phyloP scores from a whole-genome alignment of 2,888 invertebrate species.

The Sarcophaga rosellei region DNA sequence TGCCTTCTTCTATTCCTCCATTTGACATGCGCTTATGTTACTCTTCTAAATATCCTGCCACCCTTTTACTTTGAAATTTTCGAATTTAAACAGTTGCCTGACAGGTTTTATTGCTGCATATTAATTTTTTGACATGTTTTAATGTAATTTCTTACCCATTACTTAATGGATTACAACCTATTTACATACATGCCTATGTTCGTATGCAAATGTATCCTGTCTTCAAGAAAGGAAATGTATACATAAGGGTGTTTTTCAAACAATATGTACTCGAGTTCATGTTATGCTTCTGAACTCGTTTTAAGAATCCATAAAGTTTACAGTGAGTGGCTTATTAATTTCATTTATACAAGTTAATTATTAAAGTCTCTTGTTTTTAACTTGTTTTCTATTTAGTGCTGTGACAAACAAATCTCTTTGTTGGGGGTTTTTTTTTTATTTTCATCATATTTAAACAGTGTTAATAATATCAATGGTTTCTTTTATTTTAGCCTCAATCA shows the following conservation, averaged over 20 bases:
- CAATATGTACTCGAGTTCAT: too few species aligned
- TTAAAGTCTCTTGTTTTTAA: neutral
- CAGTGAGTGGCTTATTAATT: too few species aligned
- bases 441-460: neutral
- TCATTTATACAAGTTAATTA: too few species aligned
- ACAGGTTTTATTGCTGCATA: neutral
- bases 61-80: neutral
- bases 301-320: too few species aligned
- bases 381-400: neutral
- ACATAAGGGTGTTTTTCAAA: too few species aligned
- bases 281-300: too few species aligned
- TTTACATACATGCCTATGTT: neutral
- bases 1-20: neutral
- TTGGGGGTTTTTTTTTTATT: neutral
- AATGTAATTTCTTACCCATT: slow-evolving; percentile 24
- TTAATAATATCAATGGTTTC: neutral
- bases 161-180: slow-evolving; percentile 13
- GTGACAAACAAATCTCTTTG: neutral
- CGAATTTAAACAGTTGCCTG: neutral
- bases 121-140: neutral
- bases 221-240: too few species aligned
- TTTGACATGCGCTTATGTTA: slow-evolving; percentile 37
- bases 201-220: neutral
- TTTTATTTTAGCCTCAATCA: slow-evolving; percentile 4
- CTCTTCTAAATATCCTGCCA: neutral